Evolutionary conservation across 2,888 invertebrate genomes (phyloP), one percentile per base, ranked within the genome.

Genomic region (Helicoverpa assulta): DNA sequence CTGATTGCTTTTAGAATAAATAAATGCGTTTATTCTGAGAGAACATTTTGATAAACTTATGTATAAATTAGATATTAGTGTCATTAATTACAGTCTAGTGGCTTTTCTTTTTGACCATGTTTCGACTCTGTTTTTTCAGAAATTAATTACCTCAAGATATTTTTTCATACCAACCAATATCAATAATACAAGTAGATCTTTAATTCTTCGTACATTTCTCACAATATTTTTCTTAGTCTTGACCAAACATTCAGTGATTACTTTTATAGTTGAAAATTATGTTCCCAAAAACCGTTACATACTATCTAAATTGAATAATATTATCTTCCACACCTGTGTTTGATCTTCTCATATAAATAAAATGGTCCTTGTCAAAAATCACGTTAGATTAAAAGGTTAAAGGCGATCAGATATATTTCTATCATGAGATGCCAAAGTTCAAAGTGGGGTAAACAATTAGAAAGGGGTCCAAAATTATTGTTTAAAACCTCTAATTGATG

Each of bases 281-380:
- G 6, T 16, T 47, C n/a, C 0, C 5, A 47, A 47, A 47, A 47
- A n/a, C 76, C 85, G 85, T 87, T 88, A 83, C 77, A 85, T 85
- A 76, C 76, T 65, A 73, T 40, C 50, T 57, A 67, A 78, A 67
- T 66, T 64, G 72, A 64, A 76, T 67, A 62, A 12, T 52, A 33
- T 67, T 80, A 84, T 76, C 72, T 71, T 5, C 8, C 54, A 68
- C 92, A 92, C 91, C 92, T 91, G 92, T 90, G 88, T 90, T 90
- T 89, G 77, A 88, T 86, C 85, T 90, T 90, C 89, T 80, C 89
- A 90, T 86, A 90, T 88, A 89, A 92, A 90, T 91, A 82, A 81
- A 76, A 76, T 54, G 43, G 14, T 68, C 79, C 82, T 81, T 67
- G 73, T 64, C 78, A 62, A 78, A 86, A 85, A 86, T 84, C 76